Evolutionary conservation across 2,797 vertebrate genomes (phyloP).

Genomic region (Gymnothorax reevesii): DNA sequence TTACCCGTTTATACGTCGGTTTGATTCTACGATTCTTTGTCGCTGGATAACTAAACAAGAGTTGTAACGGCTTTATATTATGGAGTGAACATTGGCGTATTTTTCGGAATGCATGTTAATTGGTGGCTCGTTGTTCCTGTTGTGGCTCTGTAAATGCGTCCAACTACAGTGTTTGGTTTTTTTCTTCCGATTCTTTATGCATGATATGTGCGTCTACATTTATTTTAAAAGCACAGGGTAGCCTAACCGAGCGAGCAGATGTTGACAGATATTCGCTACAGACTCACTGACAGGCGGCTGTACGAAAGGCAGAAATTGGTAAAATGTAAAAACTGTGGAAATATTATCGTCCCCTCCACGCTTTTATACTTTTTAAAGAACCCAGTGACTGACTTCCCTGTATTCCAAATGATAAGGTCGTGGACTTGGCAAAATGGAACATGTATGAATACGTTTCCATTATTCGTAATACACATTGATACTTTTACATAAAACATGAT

Average conservation of each 20-base stretch:
- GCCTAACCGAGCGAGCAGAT: not conserved
- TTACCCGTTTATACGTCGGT: not conserved
- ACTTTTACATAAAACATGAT: not conserved
- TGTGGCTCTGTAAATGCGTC: not conserved
- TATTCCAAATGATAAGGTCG: not conserved
- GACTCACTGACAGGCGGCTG: not conserved
- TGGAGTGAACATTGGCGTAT: not conserved
- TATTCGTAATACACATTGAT: too few species aligned
- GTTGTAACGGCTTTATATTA: not conserved
- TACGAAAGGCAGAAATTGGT: not conserved
- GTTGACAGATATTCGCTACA: not conserved
- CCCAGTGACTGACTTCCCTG: not conserved
- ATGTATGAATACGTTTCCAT: not conserved
- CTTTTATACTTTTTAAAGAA: not conserved
- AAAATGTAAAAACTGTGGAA: not conserved
- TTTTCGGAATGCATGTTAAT: not conserved
- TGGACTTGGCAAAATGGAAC: not conserved
- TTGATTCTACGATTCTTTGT: not conserved
- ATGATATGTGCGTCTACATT: not conserved
- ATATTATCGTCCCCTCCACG: not conserved
- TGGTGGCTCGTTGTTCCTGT: not conserved
- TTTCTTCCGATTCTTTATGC: too few species aligned
- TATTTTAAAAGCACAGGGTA: not conserved
- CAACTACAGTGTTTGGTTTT: not conserved
- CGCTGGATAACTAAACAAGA: constrained; percentile 15